These are phyloP conservation scores for Neodiprion pinetum DNA, from an alignment of 1,140 invertebrate genomes.

Conservation along the genomic window DNA sequence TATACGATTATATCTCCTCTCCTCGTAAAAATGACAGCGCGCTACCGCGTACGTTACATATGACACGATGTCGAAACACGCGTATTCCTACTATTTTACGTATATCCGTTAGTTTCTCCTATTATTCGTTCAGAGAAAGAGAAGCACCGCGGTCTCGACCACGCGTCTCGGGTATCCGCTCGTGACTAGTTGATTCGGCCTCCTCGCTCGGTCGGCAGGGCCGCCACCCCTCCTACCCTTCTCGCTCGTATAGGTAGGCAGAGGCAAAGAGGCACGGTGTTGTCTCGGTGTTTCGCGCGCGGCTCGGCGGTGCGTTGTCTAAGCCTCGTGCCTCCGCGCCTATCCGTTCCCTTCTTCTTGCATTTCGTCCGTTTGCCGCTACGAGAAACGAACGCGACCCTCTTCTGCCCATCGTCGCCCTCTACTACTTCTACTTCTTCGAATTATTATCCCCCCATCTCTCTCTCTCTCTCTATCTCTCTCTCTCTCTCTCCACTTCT, in stretches of 20 bases:
- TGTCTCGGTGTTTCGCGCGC: neutral
- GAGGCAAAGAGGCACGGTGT: neutral
- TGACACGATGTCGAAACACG: too few species aligned
- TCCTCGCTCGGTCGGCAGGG: conserved; percentile 38
- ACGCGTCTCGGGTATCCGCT: conserved; percentile 48
- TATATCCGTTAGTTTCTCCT: too few species aligned
- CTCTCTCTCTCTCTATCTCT: too few species aligned
- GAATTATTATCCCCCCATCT: too few species aligned
- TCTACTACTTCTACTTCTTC: too few species aligned
- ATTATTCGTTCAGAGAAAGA: too few species aligned
- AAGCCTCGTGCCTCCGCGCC: neutral
- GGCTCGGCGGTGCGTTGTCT: neutral
- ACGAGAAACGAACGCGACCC: conserved; percentile 21
- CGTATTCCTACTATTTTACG: too few species aligned
- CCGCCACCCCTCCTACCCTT: conserved; percentile 26
- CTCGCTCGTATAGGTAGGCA: conserved; percentile 17
- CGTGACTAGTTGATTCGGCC: conserved; percentile 49
- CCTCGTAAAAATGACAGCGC: too few species aligned
- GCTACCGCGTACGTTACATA: too few species aligned
- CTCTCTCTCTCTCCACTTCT: too few species aligned
- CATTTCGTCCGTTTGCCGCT: neutral
- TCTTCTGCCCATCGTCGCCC: too few species aligned
- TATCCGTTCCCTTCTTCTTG: neutral
- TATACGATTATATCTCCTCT: too few species aligned
- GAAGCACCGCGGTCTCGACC: conserved; percentile 26